These are phyloP conservation scores for Lytechinus variegatus DNA, from an alignment of 35 echinoderm and acorn worm species.

Conservation along the genomic window DNA sequence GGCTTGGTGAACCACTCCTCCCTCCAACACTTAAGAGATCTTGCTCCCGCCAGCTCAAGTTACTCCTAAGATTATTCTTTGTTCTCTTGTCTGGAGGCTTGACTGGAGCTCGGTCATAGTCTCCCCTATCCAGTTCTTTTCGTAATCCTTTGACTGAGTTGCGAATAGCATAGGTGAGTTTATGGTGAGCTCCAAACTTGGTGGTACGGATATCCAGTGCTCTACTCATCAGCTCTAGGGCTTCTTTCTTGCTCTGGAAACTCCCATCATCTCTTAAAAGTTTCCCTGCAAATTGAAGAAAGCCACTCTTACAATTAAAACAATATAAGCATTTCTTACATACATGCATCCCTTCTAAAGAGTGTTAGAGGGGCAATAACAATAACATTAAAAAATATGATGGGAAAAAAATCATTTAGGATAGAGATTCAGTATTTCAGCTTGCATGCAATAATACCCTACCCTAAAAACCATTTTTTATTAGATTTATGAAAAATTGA, in stretches of 20 bases:
- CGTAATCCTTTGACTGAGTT: conserved; percentile 67
- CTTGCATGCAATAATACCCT: too few relatives aligned
- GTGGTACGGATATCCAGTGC: conserved; percentile 80
- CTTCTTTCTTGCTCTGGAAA: conserved; percentile 81
- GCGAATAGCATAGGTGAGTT: conserved; percentile 66
- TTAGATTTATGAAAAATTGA: too few relatives aligned
- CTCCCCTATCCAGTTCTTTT: conserved; percentile 66
- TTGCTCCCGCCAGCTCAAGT: conserved; percentile 75
- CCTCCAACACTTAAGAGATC: conserved; percentile 62
- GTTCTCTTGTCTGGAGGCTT: conserved; percentile 65
- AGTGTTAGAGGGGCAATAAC: too few relatives aligned
- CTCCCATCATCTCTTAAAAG: conserved; percentile 72
- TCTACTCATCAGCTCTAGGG: conserved; percentile 63
- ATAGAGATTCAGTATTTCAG: too few relatives aligned
- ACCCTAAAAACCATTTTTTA: too few relatives aligned
- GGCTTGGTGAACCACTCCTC: conserved; percentile 27
- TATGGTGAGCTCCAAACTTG: conserved; percentile 76
- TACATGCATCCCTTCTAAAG: too few relatives aligned
- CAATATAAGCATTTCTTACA: too few relatives aligned
- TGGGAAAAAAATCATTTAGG: too few relatives aligned
- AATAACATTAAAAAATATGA: too few relatives aligned
- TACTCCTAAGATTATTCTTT: conserved; percentile 57
- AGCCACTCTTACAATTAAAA: background rate
- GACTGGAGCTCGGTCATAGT: conserved; percentile 65
- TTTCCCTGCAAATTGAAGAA: conserved; percentile 55